Conservation (phyloP, 2,113 vertebrate genomes). For the Myodes glareolus region DNA sequence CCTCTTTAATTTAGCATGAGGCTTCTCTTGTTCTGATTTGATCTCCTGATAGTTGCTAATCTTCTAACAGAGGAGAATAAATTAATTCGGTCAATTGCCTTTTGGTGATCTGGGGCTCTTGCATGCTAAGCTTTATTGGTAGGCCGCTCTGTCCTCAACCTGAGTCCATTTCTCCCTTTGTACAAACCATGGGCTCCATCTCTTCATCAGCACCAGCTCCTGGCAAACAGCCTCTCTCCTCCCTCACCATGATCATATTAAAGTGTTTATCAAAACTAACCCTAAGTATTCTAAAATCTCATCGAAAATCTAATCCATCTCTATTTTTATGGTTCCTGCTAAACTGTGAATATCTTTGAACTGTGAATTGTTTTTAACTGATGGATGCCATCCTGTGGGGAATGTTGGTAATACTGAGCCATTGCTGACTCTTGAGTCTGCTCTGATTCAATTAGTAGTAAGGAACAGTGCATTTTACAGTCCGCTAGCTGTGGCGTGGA, state of each 20-base stretch:
- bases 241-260: slow-evolving; percentile 32
- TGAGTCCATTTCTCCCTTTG: neutral
- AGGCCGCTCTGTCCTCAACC: neutral
- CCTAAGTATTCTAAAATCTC: slow-evolving; percentile 28
- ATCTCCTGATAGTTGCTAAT: slow-evolving; percentile 58
- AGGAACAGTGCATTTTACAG: neutral
- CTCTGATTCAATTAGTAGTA: neutral
- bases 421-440: neutral
- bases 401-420: slow-evolving; percentile 63
- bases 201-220: slow-evolving; percentile 12
- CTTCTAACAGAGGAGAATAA: slow-evolving; percentile 29
- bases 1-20: slow-evolving; percentile 53
- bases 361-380: slow-evolving; percentile 65
- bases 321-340: neutral
- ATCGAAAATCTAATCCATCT: slow-evolving; percentile 14
- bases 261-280: slow-evolving; percentile 67
- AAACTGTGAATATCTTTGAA: neutral
- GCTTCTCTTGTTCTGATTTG: slow-evolving; percentile 34
- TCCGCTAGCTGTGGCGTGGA: neutral
- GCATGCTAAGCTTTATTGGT: neutral
- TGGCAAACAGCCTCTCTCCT: neutral
- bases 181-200: neutral
- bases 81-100: neutral
- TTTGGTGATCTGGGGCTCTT: neutral
- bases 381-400: slow-evolving; percentile 86